Evolutionary conservation across 1,140 invertebrate genomes (phyloP).

Genomic region (Zaprionus africanus): DNA sequence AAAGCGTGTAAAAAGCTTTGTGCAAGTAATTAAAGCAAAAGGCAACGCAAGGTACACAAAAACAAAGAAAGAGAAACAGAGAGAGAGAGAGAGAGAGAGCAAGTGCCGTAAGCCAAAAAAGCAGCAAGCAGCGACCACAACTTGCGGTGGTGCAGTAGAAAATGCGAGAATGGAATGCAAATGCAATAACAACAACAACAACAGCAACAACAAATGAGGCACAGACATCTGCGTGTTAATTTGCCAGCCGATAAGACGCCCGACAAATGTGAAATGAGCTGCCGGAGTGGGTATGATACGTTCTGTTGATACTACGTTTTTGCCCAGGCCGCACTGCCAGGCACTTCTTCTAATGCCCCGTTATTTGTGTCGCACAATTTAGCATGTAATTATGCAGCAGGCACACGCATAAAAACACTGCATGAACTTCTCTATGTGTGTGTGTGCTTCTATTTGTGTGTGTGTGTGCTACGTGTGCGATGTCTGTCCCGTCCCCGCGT

Average conservation of each 20-base stretch:
- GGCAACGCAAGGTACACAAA: neutral
- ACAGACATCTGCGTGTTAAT: conserved; percentile 47
- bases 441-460: neutral
- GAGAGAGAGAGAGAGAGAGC: neutral
- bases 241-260: conserved; percentile 47
- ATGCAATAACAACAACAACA: conserved; percentile 4
- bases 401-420: conserved; percentile 29
- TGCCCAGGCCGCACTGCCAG: neutral
- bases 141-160: neutral
- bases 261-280: conserved; percentile 27
- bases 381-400: conserved; percentile 65
- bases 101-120: neutral
- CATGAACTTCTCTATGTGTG: neutral
- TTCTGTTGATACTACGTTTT: conserved; percentile 39
- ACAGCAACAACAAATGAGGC: conserved; percentile 5
- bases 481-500: neutral
- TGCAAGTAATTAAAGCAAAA: neutral
- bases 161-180: conserved; percentile 1
- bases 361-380: conserved; percentile 72
- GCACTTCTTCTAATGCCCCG: conserved; percentile 52
- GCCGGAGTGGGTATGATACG: conserved; percentile 16
- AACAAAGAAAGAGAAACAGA: neutral
- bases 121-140: neutral
- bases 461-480: neutral
- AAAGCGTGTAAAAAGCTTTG: neutral